Evolutionary conservation across 2,113 vertebrate species (phyloP), one percentile per base, ranked within the genome.

Genomic region (Sisor rabdophorus): DNA sequence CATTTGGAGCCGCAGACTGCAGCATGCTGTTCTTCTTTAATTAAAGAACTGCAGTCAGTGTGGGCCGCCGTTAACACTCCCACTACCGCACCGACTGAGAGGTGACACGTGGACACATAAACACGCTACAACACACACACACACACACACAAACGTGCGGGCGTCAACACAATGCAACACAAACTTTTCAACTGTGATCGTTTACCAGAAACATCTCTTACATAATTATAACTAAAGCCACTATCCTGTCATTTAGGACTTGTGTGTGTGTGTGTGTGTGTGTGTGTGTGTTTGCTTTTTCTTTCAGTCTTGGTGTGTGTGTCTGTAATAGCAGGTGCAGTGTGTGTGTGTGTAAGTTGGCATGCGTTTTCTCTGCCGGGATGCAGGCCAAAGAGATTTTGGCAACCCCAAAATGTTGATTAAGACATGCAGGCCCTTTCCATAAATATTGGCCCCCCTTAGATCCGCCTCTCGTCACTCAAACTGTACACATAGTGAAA

Each of bases 21-120:
- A 85, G 90, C 95, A 88, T 90, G 93, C 95, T 95, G 94, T 95
- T 96, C 92, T 93, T 90, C 94, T 94, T 94, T 96, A 95, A 95
- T 97, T 96, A 94, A 91, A 95, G 92, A 89, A 92, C 94, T 87
- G 92, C 79, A 90, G 92, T 89, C 92, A 88, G 85, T 86, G 91
- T 92, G 89, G 87, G 79, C 79, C 76, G 64, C 72, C 77, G 75
- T 78, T 78, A 80, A 58, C 79, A 76, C 72, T 32, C 72, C 24
- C n/a, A 19, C 73, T 59, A 47, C 76, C 70, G 69, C 53, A 63
- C 79, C 30, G 69, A 48, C 73, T 73, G 63, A 63, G 71, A 73
- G 81, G 77, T 82, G 73, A 64, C 71, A 78, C 73, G 26, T 63
- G 53, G 28, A 61, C 59, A 76, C 32, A 65, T n/a, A 75, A 75